Evolutionary conservation across 2,113 vertebrate species (phyloP).

Genomic region (Pholis gunnellus): DNA sequence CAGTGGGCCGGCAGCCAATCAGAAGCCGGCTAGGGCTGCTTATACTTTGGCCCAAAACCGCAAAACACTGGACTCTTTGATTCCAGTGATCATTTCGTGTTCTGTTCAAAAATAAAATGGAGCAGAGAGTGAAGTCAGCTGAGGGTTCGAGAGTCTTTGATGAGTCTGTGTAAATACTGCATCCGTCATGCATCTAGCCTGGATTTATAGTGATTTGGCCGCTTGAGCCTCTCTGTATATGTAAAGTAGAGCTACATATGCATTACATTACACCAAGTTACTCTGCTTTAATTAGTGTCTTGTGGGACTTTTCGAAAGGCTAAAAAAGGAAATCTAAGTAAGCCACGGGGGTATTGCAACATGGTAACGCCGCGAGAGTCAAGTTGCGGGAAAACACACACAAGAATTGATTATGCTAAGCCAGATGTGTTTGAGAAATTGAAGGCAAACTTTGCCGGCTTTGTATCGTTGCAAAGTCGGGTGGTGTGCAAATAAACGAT

Average conservation of each 20-base stretch:
- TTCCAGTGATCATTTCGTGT: slow-evolving; percentile 48
- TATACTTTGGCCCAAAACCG: slow-evolving; percentile 37
- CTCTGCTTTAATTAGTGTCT: slow-evolving; percentile 16
- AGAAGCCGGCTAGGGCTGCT: slow-evolving; percentile 46
- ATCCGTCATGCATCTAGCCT: background rate
- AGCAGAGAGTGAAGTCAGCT: background rate
- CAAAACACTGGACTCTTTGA: slow-evolving; percentile 55
- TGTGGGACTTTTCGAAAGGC: background rate
- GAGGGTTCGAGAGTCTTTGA: slow-evolving; percentile 21
- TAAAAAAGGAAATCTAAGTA: slow-evolving; percentile 11
- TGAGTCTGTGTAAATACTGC: slow-evolving; percentile 4
- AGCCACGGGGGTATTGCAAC: slow-evolving; percentile 1
- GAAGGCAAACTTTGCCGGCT: background rate
- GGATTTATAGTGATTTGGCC: background rate
- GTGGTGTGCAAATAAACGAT: background rate
- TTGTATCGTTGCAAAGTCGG: background rate
- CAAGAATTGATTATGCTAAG: background rate
- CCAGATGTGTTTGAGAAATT: background rate
- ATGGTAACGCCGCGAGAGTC: background rate
- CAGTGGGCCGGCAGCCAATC: slow-evolving; percentile 53
- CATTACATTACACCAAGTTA: slow-evolving; percentile 4
- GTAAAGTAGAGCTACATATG: background rate
- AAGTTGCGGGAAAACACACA: background rate
- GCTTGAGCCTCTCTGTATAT: background rate
- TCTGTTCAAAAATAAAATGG: slow-evolving; percentile 11